phyloP scores from a whole-genome alignment of 2,797 vertebrate genomes.

The Platyrinchus mystaceus region DNA sequence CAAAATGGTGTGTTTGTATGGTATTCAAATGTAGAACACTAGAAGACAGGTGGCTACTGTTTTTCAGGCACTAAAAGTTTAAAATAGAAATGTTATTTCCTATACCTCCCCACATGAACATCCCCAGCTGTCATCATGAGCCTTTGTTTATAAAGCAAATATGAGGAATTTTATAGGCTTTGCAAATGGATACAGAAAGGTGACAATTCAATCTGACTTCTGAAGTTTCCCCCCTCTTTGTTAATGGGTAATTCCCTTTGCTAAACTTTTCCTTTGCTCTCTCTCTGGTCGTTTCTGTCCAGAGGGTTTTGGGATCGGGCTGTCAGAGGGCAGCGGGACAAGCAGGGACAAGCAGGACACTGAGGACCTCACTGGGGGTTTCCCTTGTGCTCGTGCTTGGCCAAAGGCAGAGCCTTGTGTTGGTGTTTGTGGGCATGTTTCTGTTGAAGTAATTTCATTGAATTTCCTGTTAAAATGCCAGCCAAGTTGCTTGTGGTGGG shows the following conservation, averaged over 20 bases:
- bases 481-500: not conserved
- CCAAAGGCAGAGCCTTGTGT: not conserved
- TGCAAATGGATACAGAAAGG: not conserved
- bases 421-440: conserved; percentile 1
- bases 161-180: not conserved
- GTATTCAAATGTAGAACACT: not conserved
- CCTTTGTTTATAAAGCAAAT: not conserved
- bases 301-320: not conserved
- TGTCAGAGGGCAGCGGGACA: not conserved
- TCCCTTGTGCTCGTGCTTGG: rapidly evolving
- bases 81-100: not conserved
- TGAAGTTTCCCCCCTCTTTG: not conserved
- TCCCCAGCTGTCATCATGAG: not conserved
- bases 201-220: not conserved
- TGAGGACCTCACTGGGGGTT: not conserved
- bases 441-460: not conserved
- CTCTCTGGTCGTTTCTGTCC: not conserved
- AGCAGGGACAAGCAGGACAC: not conserved
- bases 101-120: not conserved
- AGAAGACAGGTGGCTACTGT: not conserved
- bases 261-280: not conserved
- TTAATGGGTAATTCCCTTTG: not conserved
- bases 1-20: not conserved
- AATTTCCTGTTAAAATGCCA: conserved; percentile 45
- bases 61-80: not conserved